These are phyloP conservation scores for Leptopilina boulardi DNA, from an alignment of 1,140 invertebrate species.

Conservation along the genomic window DNA sequence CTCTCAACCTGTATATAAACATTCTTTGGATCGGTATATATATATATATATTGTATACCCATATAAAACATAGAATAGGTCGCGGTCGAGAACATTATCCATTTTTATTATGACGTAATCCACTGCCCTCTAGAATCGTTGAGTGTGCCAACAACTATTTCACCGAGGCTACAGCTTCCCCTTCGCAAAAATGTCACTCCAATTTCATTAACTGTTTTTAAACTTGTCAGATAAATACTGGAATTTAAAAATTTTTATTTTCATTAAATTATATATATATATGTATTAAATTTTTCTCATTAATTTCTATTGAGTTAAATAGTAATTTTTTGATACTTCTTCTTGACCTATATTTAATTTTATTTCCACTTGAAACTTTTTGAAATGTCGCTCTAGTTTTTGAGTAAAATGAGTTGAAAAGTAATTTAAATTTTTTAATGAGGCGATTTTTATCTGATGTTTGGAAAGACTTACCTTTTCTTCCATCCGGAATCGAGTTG, in stretches of 20 bases:
- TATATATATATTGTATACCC: too few relatives aligned
- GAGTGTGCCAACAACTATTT: not conserved
- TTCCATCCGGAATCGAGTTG: conserved; percentile 61
- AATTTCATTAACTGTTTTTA: conserved; percentile 17
- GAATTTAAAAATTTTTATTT: not conserved
- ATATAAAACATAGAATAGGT: not conserved
- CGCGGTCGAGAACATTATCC: not conserved
- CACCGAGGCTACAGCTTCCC: conserved; percentile 10
- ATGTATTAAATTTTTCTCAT: too few relatives aligned
- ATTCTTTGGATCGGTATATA: conserved; percentile 8
- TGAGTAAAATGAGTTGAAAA: too few relatives aligned
- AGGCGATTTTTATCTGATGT: conserved; percentile 32
- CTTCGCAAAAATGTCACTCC: conserved; percentile 22
- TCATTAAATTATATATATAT: too few relatives aligned
- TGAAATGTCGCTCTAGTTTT: too few relatives aligned
- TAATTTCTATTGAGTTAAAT: too few relatives aligned
- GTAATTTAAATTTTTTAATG: not conserved
- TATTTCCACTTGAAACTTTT: too few relatives aligned
- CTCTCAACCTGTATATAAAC: not conserved
- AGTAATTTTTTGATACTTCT: too few relatives aligned
- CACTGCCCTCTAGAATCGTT: not conserved
- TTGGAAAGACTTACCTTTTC: conserved; percentile 63
- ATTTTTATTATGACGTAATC: not conserved
- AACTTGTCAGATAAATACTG: conserved; percentile 27
- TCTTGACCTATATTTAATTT: too few relatives aligned